A percentile compares a stretch with the other conserved stretches of the same genome.
phyloP scores from a whole-genome alignment of 1,140 invertebrate genomes.

The Listronotus oregonensis region DNA sequence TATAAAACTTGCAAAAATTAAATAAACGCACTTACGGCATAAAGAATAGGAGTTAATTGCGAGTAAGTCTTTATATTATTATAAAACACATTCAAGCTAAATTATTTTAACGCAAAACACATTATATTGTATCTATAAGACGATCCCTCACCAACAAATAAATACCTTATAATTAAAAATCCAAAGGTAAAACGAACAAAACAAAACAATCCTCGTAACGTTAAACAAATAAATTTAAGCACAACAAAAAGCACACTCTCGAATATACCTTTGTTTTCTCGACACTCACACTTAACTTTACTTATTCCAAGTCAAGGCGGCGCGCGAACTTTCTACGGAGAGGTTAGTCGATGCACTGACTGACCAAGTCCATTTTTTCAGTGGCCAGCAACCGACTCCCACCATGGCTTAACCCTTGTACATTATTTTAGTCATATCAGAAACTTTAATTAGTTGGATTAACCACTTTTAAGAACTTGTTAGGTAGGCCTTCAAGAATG shows the following conservation, averaged over 20 bases:
- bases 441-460: too few relatives aligned
- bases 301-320: slow-evolving; percentile 12
- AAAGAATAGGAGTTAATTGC: too few relatives aligned
- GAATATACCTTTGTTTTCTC: neutral
- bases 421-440: neutral
- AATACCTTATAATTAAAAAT: slow-evolving; percentile 18
- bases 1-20: too few relatives aligned
- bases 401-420: slow-evolving; percentile 8
- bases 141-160: too few relatives aligned
- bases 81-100: too few relatives aligned
- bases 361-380: slow-evolving; percentile 15
- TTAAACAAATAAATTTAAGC: neutral
- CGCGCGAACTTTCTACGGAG: slow-evolving; percentile 24
- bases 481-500: neutral
- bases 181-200: slow-evolving; percentile 3
- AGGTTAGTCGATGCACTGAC: slow-evolving; percentile 24
- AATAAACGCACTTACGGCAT: too few relatives aligned
- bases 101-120: too few relatives aligned
- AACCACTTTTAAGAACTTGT: slow-evolving; percentile 4
- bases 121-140: too few relatives aligned
- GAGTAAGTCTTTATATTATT: too few relatives aligned
- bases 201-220: slow-evolving; percentile 2
- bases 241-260: slow-evolving; percentile 11
- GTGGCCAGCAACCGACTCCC: slow-evolving; percentile 11
- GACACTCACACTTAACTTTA: slow-evolving; percentile 7